These are phyloP conservation scores for Phrynocephalus forsythii DNA, from an alignment of 2,797 vertebrate species.

Conservation along the genomic window DNA sequence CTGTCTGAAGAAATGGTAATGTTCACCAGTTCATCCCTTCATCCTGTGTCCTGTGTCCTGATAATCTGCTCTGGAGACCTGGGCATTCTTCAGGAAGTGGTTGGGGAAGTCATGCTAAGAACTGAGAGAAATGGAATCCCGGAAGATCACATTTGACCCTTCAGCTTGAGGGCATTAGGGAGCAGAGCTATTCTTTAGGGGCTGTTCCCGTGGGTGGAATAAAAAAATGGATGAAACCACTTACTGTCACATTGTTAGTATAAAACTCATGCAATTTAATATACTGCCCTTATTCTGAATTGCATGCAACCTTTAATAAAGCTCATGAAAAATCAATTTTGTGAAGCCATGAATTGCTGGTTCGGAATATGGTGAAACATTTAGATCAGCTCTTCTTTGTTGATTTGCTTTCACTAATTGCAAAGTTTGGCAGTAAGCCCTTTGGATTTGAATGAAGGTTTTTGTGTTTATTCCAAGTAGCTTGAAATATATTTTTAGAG, in stretches of 20 bases:
- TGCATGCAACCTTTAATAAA: not conserved
- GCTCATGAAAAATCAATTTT: conserved; percentile 11
- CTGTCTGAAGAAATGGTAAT: not conserved
- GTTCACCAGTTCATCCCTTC: not conserved
- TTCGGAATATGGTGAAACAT: conserved; percentile 16
- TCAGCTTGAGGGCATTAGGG: not conserved
- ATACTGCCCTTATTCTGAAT: not conserved
- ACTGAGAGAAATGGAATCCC: not conserved
- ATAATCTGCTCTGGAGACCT: not conserved
- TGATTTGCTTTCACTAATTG: conserved; percentile 47
- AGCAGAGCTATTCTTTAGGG: not conserved
- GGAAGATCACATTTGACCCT: not conserved
- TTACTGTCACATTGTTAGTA: conserved; percentile 3
- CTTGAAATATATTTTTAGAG: conserved; percentile 57
- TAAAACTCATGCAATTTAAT: not conserved
- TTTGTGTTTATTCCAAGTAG: conserved; percentile 69
- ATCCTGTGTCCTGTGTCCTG: not conserved
- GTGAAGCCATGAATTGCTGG: conserved; percentile 15
- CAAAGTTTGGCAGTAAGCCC: conserved; percentile 70
- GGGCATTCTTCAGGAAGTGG: not conserved
- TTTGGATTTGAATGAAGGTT: conserved; percentile 72
- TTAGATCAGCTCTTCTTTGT: conserved; percentile 28
- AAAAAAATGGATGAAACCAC: not conserved
- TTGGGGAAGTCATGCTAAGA: not conserved
- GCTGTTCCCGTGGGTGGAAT: not conserved